Base-by-base conservation (phyloP, 2,888 invertebrate genomes). In the Cyrtodaria siliqua region DNA sequence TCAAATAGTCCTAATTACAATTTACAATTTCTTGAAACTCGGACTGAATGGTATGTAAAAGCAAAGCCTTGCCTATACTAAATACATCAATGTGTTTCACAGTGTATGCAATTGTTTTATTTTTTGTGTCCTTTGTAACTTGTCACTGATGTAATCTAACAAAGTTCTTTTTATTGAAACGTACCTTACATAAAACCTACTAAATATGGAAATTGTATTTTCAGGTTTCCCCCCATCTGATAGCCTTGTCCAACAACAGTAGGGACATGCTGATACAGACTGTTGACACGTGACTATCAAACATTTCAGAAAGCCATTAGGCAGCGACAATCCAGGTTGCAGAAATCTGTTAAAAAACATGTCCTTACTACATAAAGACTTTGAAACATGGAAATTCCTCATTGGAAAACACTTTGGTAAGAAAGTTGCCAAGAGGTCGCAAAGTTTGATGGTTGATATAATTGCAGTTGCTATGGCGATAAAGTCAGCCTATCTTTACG, bases 401-500 rank as follows among this genome's bases (percentile, higher is more conserved):
- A 38, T 60, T 23, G n/a, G 14, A 2, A 53, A 63, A 50, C 57
- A 71, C 63, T 59, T 79, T 8, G 74, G 74, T 18, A 56, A 50
- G 24, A 52, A 29, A 23, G 52, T 53, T 2, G 38, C 23, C 0
- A 70, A 44, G n/a, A 62, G 74, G 55, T 56, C 60, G n/a, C 49
- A 55, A n/a, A 44, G 50, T 14, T 50, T 85, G 16, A 71, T 63
- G 63, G 20, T 74, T 14, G 64, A 86, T 42, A 62, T 86, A 20
- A 38, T 63, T 6, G 63, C 70, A 4, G 84, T 86, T 2, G 86
- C 84, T 57, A 27, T n/a, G 12, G 82, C 80, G n/a, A 33, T 84
- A 4, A 86, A 86, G 60, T 76, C 84, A 26, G 77, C 71, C 16
- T 82, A 82, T 42, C 66, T 86, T 24, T 80, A 80, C 42, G 86